Conservation (phyloP, 2,888 invertebrate species). For the Strigamia maritima region DNA sequence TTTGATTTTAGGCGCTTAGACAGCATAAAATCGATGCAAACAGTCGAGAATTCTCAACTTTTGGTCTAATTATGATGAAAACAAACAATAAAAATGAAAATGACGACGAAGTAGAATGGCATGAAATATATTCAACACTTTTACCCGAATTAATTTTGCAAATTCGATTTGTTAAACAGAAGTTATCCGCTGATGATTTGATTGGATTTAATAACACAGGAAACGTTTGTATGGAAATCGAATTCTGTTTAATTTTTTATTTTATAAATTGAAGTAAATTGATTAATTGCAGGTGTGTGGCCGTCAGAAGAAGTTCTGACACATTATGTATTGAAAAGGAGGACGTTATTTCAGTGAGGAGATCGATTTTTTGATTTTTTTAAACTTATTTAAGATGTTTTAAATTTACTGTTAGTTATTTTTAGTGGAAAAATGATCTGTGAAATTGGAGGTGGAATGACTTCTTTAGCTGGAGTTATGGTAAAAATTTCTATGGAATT, state of each 20-base stretch:
- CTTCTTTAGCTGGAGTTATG: slow-evolving; percentile 73
- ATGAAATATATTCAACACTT: neutral
- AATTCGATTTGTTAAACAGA: neutral
- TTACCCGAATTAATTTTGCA: neutral
- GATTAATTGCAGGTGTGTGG: slow-evolving; percentile 59
- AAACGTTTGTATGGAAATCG: slow-evolving; percentile 61
- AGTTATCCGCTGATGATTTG: slow-evolving; percentile 66
- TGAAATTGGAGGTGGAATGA: slow-evolving; percentile 82
- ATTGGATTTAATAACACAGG: slow-evolving; percentile 81
- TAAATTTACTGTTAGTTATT: slow-evolving; percentile 23
- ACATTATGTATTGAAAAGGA: slow-evolving; percentile 64
- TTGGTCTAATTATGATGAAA: neutral
- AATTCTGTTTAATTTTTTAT: neutral
- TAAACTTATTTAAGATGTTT: neutral
- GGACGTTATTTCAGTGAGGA: slow-evolving; percentile 58
- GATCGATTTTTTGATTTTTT: neutral
- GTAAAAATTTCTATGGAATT: slow-evolving; percentile 47
- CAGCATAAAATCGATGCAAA: neutral
- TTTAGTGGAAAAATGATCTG: slow-evolving; percentile 63
- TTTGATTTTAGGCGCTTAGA: slow-evolving; percentile 1
- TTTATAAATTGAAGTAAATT: neutral
- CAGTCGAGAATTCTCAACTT: neutral
- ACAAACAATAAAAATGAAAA: neutral
- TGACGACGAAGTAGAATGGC: neutral
- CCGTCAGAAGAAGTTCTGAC: slow-evolving; percentile 73